Percentiles rank a stretch among this genome's conserved stretches.
phyloP scores from a whole-genome alignment of 2,797 vertebrate species.

The Phoxinus dragarum region DNA sequence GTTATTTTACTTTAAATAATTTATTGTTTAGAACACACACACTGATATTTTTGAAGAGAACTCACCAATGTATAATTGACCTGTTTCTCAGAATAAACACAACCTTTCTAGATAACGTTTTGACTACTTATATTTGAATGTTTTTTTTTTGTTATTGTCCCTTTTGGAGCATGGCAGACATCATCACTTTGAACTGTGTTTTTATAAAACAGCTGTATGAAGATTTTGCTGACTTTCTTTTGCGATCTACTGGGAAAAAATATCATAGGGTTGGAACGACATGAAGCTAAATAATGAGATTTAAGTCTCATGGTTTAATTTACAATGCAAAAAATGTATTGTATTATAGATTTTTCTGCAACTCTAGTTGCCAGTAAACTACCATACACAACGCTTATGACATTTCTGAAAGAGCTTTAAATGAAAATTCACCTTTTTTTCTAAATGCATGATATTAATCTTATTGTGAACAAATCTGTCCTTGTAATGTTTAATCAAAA shows the following conservation, averaged over 20 bases:
- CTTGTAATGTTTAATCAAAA: too few relatives aligned
- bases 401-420: neutral
- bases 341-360: too few relatives aligned
- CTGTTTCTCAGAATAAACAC: slow-evolving; percentile 67
- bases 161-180: neutral
- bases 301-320: neutral
- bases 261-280: neutral
- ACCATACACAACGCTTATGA: too few relatives aligned
- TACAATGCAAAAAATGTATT: neutral
- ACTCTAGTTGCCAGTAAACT: neutral
- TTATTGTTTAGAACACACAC: slow-evolving; percentile 78
- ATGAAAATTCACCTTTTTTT: too few relatives aligned
- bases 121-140: neutral
- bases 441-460: too few relatives aligned
- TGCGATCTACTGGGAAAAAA: neutral
- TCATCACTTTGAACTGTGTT: too few relatives aligned
- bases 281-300: neutral
- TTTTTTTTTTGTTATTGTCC: too few relatives aligned
- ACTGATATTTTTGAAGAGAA: slow-evolving; percentile 80
- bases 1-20: slow-evolving; percentile 85
- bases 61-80: slow-evolving; percentile 62
- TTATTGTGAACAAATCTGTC: too few relatives aligned
- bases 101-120: slow-evolving; percentile 36
- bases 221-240: neutral
- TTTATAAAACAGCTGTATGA: neutral